Conservation (phyloP, 2,113 vertebrate species). For the Mellivora capensis region DNA sequence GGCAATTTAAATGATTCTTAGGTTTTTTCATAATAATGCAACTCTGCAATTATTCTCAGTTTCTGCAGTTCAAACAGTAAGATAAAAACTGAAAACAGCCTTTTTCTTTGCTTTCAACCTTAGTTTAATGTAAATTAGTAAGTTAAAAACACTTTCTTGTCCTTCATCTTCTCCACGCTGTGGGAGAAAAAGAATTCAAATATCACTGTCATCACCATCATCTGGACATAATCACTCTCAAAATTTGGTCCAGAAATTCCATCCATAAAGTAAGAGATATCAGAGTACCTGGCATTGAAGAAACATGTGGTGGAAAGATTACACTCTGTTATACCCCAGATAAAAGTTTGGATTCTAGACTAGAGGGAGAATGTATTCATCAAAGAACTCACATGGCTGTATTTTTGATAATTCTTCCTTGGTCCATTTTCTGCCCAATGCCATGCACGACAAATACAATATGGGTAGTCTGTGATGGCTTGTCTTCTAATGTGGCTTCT, state of each 20-base stretch:
- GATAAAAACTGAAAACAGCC: background rate
- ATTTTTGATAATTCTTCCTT: constrained; percentile 99
- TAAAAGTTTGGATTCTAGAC: background rate
- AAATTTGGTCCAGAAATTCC: background rate
- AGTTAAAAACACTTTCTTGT: background rate
- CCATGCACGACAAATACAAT: constrained; percentile 99
- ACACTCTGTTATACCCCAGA: background rate
- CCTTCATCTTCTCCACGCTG: background rate
- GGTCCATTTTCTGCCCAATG: constrained; percentile 99
- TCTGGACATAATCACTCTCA: background rate
- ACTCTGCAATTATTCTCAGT: background rate
- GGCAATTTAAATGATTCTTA: background rate
- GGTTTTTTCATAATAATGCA: background rate
- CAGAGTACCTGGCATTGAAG: background rate
- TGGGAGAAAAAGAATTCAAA: background rate
- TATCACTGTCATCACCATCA: background rate
- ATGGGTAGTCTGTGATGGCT: constrained; percentile 94
- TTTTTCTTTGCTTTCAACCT: background rate
- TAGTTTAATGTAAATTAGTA: background rate
- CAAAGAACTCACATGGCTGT: constrained; percentile 93
- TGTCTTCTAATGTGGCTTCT: constrained; percentile 95
- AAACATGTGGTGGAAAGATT: background rate
- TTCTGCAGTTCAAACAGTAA: constrained; percentile 29
- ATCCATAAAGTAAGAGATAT: background rate
- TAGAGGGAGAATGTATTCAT: background rate